Evolutionary conservation across 2,113 vertebrate genomes (phyloP).

Genomic region (Eulemur macaco): DNA sequence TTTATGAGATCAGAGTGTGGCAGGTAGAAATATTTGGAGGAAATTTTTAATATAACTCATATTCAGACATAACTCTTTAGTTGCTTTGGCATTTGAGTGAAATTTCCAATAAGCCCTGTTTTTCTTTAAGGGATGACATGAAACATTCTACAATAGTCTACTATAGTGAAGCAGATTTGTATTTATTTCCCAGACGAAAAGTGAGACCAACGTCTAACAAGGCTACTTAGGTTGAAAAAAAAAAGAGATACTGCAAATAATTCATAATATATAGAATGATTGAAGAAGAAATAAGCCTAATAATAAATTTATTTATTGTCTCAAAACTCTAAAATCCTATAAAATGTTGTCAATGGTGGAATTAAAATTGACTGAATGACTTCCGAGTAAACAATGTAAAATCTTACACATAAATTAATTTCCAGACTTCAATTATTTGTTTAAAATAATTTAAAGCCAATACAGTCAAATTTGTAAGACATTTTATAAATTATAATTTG

Average conservation of each 20-base stretch:
- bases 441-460: neutral
- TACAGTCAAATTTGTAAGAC: neutral
- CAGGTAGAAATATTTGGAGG: slow-evolving; percentile 34
- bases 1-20: neutral
- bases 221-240: slow-evolving; percentile 47
- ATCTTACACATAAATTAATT: neutral
- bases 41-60: slow-evolving; percentile 58
- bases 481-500: neutral
- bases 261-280: slow-evolving; percentile 26
- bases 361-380: neutral
- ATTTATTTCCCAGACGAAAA: slow-evolving; percentile 61
- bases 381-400: neutral
- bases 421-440: neutral
- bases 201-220: slow-evolving; percentile 34
- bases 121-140: slow-evolving; percentile 57
- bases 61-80: slow-evolving; percentile 47
- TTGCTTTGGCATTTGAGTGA: slow-evolving; percentile 36
- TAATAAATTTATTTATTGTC: neutral
- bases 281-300: slow-evolving; percentile 11
- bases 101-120: slow-evolving; percentile 59
- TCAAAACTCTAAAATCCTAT: slow-evolving; percentile 29
- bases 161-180: slow-evolving; percentile 42
- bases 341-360: neutral
- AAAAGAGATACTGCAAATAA: slow-evolving; percentile 41
- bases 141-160: slow-evolving; percentile 20